Conservation (phyloP, 2,113 vertebrate species). For the Connochaetes taurinus region DNA sequence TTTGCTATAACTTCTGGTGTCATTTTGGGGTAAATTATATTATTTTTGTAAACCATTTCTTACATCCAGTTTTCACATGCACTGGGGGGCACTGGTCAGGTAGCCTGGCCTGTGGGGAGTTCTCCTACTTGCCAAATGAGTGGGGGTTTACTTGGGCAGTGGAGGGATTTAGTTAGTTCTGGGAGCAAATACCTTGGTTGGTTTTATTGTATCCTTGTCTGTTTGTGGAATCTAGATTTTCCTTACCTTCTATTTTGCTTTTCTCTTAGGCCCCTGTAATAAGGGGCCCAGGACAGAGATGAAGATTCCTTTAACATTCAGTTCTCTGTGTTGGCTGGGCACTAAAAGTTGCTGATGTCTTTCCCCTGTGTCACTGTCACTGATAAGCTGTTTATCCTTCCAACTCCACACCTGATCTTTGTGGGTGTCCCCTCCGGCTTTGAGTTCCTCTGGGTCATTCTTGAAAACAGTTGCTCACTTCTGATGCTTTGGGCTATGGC, state of each 20-base stretch:
- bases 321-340: background rate
- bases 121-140: background rate
- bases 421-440: background rate
- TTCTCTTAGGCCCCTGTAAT: background rate
- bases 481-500: background rate
- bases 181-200: background rate
- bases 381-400: background rate
- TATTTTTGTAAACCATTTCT: slow-evolving; percentile 11
- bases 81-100: background rate
- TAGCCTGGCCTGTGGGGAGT: background rate
- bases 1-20: background rate
- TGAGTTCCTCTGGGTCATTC: background rate
- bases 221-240: background rate
- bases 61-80: background rate
- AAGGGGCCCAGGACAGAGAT: background rate
- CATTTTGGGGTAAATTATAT: background rate
- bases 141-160: background rate
- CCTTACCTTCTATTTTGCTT: background rate
- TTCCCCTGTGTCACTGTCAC: background rate
- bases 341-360: background rate
- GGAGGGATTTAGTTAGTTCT: background rate
- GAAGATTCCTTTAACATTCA: background rate
- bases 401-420: background rate
- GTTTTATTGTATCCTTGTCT: background rate
- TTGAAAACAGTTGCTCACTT: background rate